phyloP scores from a whole-genome alignment of 2,888 invertebrate genomes.

The Thumatha senex region DNA sequence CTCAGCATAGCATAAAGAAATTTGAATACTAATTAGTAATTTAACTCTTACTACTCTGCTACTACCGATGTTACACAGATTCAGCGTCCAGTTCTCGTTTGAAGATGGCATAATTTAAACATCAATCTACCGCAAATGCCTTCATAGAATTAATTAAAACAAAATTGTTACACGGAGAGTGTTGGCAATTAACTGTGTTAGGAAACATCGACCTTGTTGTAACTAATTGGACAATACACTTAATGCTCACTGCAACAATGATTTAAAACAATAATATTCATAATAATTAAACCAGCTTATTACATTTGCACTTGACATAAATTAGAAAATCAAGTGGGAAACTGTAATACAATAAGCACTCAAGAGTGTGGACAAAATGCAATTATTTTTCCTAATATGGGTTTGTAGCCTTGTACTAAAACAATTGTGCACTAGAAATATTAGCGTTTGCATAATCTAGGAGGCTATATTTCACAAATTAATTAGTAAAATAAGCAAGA shows the following conservation, averaged over 20 bases:
- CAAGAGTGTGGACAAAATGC: constrained; percentile 33
- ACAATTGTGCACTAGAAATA: constrained; percentile 46
- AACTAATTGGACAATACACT: constrained; percentile 56
- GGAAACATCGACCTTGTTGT: constrained; percentile 59
- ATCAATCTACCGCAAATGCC: constrained; percentile 40
- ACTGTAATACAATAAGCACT: constrained; percentile 57
- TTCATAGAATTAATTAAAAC: constrained; percentile 38
- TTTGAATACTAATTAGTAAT: too few species aligned
- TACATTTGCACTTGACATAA: constrained; percentile 72
- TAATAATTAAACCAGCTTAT: constrained; percentile 57
- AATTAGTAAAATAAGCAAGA: constrained; percentile 26
- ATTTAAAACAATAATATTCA: constrained; percentile 58
- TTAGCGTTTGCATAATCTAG: constrained; percentile 31
- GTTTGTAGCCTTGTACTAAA: constrained; percentile 43
- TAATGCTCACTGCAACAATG: constrained; percentile 49
- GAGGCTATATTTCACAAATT: constrained; percentile 32
- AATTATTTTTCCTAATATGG: constrained; percentile 37
- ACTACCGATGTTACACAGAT: not conserved
- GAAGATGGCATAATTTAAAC: constrained; percentile 24
- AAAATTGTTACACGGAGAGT: constrained; percentile 48
- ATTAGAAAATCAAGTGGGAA: constrained; percentile 66
- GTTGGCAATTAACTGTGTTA: constrained; percentile 56
- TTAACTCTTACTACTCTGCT: too few species aligned
- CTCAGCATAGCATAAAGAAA: too few species aligned
- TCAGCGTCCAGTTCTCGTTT: not conserved